phyloP scores from a whole-genome alignment of 1,140 invertebrate genomes.

The Aricia agestis region DNA sequence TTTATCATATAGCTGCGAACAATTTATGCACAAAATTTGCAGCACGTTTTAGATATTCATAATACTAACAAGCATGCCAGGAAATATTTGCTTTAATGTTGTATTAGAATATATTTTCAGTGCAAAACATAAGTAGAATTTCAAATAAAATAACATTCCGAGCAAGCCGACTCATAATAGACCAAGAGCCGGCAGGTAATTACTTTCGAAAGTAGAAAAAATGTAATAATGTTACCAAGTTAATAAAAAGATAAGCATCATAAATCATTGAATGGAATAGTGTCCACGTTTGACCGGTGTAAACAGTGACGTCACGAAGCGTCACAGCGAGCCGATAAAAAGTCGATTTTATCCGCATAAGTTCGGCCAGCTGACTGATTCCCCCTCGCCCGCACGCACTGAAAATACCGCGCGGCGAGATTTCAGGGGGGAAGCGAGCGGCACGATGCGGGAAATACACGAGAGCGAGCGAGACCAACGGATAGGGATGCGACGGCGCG shows the following conservation, averaged over 20 bases:
- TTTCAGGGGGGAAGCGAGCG: constrained; percentile 52
- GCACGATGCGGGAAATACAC: constrained; percentile 19
- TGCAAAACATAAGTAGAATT: no score
- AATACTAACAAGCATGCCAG: neutral
- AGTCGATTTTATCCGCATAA: constrained; percentile 74
- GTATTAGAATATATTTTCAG: neutral
- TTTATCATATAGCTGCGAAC: constrained; percentile 22
- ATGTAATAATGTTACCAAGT: constrained; percentile 3
- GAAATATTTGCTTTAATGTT: neutral
- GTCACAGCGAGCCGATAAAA: constrained; percentile 72
- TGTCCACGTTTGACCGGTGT: constrained; percentile 57
- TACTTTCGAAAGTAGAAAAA: neutral
- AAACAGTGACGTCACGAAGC: constrained; percentile 74
- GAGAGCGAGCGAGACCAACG: constrained; percentile 46
- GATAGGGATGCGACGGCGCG: constrained; percentile 46
- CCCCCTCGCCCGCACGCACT: constrained; percentile 53
- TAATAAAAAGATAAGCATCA: constrained; percentile 16
- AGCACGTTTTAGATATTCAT: constrained; percentile 9
- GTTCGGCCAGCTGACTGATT: constrained; percentile 72
- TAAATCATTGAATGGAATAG: constrained; percentile 28
- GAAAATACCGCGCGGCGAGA: constrained; percentile 62
- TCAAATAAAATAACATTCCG: neutral
- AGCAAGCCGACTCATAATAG: no score
- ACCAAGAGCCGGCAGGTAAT: neutral
- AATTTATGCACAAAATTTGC: constrained; percentile 20